Evolutionary conservation across 2,113 vertebrate species (phyloP).

Genomic region (Caloenas nicobarica): DNA sequence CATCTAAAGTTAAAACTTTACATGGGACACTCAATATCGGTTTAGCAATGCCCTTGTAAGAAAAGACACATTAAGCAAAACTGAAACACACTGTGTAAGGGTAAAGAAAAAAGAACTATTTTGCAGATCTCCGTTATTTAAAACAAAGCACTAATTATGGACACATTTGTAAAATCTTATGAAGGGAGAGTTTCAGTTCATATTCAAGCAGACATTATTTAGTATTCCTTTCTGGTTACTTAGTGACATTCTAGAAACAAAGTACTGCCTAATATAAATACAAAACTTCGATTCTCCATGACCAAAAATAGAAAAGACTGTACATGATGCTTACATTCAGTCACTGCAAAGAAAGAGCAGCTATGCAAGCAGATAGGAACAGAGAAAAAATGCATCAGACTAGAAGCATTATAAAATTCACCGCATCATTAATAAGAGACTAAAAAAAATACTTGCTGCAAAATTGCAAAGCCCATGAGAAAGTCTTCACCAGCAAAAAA

Average conservation of each 20-base stretch:
- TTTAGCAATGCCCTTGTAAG: background rate
- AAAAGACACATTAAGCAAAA: background rate
- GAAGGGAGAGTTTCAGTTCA: background rate
- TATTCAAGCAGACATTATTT: background rate
- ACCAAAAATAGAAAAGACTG: conserved; percentile 30
- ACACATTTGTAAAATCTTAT: background rate
- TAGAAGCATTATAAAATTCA: background rate
- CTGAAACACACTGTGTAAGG: background rate
- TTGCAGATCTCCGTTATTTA: background rate
- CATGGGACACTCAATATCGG: background rate
- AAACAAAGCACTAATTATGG: background rate
- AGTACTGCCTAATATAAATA: background rate
- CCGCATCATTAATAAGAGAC: background rate
- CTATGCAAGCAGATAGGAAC: background rate
- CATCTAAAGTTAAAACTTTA: background rate
- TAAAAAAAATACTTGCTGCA: background rate
- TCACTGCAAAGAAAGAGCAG: background rate
- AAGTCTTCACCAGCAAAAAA: background rate
- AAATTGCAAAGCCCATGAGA: background rate
- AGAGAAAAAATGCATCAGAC: background rate
- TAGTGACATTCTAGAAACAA: background rate
- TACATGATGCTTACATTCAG: background rate
- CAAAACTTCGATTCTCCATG: background rate
- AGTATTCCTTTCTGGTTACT: background rate
- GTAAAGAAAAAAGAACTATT: background rate